Conservation (phyloP, 2,797 vertebrate genomes). For the Molossus alvarezi region DNA sequence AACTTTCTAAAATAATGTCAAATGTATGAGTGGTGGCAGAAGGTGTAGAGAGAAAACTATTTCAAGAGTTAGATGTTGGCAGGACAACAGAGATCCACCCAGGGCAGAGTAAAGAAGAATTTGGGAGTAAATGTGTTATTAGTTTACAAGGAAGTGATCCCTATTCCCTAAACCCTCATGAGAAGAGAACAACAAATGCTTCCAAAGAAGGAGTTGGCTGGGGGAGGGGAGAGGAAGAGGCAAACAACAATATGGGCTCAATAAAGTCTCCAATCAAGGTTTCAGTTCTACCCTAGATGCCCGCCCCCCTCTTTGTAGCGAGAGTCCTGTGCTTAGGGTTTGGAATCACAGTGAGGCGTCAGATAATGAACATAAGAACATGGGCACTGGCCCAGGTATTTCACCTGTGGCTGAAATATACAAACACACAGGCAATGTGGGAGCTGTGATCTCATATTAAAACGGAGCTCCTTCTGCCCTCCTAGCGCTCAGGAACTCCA, state of each 20-base stretch:
- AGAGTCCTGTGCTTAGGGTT: neutral
- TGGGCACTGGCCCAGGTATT: neutral
- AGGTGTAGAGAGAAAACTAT: neutral
- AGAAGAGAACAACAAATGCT: neutral
- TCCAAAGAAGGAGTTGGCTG: neutral
- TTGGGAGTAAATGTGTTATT: neutral
- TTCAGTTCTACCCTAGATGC: neutral
- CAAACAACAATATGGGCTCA: neutral
- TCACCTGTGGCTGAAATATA: neutral
- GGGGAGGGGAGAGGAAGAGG: neutral
- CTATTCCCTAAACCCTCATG: neutral
- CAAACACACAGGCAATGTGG: neutral
- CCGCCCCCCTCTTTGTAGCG: neutral
- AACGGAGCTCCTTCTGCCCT: neutral
- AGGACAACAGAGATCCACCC: accelerated
- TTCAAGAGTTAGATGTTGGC: neutral
- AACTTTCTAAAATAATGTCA: constrained; percentile 29
- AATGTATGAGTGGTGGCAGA: neutral
- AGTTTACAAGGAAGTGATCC: neutral
- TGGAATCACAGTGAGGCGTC: neutral
- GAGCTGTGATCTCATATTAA: neutral
- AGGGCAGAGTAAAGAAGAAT: neutral
- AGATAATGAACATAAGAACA: neutral
- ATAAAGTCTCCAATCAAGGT: neutral
- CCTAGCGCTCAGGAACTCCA: neutral